Evolutionary conservation across 2,888 invertebrate species (phyloP).

Genomic region (Cotesia congregata): DNA sequence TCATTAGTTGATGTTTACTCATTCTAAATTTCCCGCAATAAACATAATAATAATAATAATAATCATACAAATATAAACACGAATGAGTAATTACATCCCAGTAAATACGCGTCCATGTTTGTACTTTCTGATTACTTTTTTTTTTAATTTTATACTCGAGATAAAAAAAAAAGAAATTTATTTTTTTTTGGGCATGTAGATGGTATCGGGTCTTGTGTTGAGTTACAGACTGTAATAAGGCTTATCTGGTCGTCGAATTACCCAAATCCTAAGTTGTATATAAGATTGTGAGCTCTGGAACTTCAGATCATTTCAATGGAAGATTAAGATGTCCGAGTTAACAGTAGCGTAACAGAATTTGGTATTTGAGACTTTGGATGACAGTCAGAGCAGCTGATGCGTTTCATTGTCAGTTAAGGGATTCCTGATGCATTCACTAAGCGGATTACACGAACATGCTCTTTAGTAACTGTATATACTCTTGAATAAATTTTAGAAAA

Average conservation of each 20-base stretch:
- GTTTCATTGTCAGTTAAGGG: background rate
- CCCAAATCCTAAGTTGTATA: background rate
- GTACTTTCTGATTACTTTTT: too few relatives aligned
- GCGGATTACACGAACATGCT: background rate
- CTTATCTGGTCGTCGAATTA: background rate
- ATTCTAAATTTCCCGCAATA: background rate
- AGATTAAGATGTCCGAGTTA: background rate
- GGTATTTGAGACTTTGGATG: background rate
- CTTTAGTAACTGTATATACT: background rate
- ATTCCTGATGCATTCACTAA: background rate
- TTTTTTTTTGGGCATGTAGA: background rate
- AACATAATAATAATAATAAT: background rate
- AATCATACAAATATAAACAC: background rate
- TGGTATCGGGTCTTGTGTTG: background rate
- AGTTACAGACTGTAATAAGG: background rate
- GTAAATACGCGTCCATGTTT: too few relatives aligned
- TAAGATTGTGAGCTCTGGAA: background rate
- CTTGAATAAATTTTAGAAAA: background rate
- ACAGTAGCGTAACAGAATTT: background rate
- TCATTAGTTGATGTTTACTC: background rate
- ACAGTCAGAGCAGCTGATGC: background rate
- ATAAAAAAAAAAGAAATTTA: too few relatives aligned
- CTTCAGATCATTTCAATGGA: background rate
- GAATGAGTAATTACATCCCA: background rate
- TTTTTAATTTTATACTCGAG: too few relatives aligned